phyloP scores from a whole-genome alignment of 2,888 invertebrate species.

The Drosophila ezoana region DNA sequence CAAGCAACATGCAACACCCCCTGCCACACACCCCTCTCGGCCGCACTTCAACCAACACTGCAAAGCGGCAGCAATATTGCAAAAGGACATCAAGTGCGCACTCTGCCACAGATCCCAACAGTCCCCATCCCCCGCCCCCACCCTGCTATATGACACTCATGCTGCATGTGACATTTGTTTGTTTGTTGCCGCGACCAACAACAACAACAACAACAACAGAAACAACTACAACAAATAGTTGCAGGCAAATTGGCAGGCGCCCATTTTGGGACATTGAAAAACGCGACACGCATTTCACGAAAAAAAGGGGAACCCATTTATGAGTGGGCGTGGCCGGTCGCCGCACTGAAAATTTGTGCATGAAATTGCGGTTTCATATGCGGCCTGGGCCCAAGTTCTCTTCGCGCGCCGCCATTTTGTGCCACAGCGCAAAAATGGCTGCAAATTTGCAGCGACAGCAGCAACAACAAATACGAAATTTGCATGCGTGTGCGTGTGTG shows the following conservation, averaged over 20 bases:
- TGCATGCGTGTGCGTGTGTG: constrained; percentile 19
- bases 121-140: neutral
- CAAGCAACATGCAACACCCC: constrained; percentile 32
- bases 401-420: constrained; percentile 60
- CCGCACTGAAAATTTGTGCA: constrained; percentile 57
- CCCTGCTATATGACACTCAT: constrained; percentile 38
- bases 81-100: constrained; percentile 54
- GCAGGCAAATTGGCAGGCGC: constrained; percentile 72
- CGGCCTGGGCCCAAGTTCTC: constrained; percentile 26
- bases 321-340: constrained; percentile 19
- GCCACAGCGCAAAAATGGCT: constrained; percentile 55
- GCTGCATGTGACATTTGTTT: constrained; percentile 66
- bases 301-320: constrained; percentile 64
- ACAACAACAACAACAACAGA: constrained; percentile 17
- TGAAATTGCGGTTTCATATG: constrained; percentile 69
- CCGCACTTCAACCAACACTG: neutral
- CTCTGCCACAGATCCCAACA: constrained; percentile 1
- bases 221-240: constrained; percentile 38
- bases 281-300: constrained; percentile 74
- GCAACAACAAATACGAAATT: constrained; percentile 19
- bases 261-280: constrained; percentile 45
- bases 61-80: constrained; percentile 29
- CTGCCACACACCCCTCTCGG: neutral
- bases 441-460: constrained; percentile 56
- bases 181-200: constrained; percentile 44